A percentile compares a stretch with the other conserved stretches of the same genome.
phyloP scores from a whole-genome alignment of 2,888 invertebrate genomes.

The Gymnoscelis rufifasciata region DNA sequence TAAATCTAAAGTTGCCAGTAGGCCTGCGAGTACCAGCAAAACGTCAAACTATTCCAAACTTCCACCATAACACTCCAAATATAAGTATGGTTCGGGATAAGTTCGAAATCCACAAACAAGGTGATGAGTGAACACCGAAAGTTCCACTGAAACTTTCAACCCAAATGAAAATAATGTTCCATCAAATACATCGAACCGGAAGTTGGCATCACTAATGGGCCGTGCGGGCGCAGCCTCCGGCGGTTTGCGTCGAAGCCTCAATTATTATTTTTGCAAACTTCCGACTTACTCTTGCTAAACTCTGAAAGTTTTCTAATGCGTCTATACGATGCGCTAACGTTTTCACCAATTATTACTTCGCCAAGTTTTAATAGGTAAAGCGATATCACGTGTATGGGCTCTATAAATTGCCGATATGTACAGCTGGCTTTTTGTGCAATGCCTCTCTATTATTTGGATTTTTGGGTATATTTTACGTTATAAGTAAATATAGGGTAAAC shows the following conservation, averaged over 20 bases:
- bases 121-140: conserved; percentile 2
- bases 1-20: no score
- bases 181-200: conserved; percentile 1
- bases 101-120: neutral
- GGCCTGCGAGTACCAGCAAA: neutral
- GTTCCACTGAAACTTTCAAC: neutral
- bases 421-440: no score
- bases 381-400: conserved; percentile 13
- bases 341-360: conserved; percentile 50
- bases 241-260: conserved; percentile 7
- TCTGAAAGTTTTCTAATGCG: conserved; percentile 8
- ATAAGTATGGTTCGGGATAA: neutral
- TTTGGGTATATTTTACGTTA: no score
- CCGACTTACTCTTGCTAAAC: conserved; percentile 1
- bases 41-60: neutral
- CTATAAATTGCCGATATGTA: no score
- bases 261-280: conserved; percentile 22
- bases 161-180: neutral
- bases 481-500: no score
- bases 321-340: conserved; percentile 29
- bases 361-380: conserved; percentile 41
- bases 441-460: no score
- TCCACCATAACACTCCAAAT: neutral
- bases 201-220: conserved; percentile 21
- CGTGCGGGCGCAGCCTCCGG: neutral